Evolutionary conservation across 2,888 invertebrate genomes (phyloP).

Genomic region (Rotaria magnacalcarata): DNA sequence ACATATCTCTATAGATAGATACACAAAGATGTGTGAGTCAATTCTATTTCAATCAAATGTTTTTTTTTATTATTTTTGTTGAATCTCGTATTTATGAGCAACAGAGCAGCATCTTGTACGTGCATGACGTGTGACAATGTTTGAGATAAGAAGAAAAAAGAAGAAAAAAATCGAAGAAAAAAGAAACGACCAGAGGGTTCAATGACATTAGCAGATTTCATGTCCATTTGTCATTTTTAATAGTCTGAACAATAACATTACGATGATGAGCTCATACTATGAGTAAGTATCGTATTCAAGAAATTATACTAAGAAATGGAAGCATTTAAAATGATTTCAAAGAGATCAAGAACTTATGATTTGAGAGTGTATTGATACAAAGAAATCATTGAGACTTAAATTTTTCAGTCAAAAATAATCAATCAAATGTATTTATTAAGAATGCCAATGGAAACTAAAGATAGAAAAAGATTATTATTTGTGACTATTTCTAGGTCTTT

Average conservation of each 20-base stretch:
- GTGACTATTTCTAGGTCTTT: not conserved
- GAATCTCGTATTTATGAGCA: not conserved
- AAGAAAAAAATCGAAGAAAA: not conserved
- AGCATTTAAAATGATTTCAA: not conserved
- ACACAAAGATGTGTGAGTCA: not conserved
- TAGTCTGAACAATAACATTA: not conserved
- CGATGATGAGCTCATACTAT: not conserved
- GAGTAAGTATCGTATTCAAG: constrained; percentile 9
- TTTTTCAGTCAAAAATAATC: too few relatives aligned
- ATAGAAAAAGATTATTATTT: too few relatives aligned
- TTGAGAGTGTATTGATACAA: too few relatives aligned
- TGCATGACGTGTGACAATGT: not conserved
- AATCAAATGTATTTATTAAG: too few relatives aligned
- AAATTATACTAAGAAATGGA: not conserved
- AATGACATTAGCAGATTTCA: constrained; percentile 4
- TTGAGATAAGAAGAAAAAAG: not conserved
- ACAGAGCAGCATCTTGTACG: not conserved
- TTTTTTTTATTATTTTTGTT: constrained; percentile 16
- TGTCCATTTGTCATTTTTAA: constrained; percentile 24
- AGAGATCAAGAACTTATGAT: not conserved
- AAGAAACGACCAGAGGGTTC: not conserved
- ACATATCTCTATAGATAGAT: not conserved
- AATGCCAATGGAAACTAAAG: too few relatives aligned
- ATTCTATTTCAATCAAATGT: not conserved
- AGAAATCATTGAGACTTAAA: too few relatives aligned